Percentiles rank a stretch among this genome's conserved stretches.
phyloP scores from a whole-genome alignment of 2,888 invertebrate genomes.

The Tubulanus polymorphus region DNA sequence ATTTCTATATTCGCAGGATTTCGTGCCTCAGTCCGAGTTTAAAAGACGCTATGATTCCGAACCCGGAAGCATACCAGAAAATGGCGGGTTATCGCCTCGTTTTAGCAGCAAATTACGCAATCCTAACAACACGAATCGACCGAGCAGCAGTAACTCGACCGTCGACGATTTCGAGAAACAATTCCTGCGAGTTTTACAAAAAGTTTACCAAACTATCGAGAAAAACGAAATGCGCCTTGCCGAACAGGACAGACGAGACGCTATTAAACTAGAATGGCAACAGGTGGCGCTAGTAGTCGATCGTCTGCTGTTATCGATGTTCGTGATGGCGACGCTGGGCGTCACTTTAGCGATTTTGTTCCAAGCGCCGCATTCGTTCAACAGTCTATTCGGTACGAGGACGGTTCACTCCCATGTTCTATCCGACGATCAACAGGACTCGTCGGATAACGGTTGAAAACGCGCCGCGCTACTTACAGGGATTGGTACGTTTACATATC shows the following conservation, averaged over 20 bases:
- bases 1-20: conserved; percentile 23
- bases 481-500: no score
- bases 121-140: conserved; percentile 4
- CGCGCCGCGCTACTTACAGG: no score
- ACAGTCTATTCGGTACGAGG: conserved; percentile 10
- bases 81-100: conserved; percentile 35
- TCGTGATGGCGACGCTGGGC: conserved; percentile 55
- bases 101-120: conserved; percentile 26
- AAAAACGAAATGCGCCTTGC: conserved; percentile 71
- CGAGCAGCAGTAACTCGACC: conserved; percentile 11
- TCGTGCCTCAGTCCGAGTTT: conserved; percentile 23
- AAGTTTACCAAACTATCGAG: conserved; percentile 73
- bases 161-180: conserved; percentile 61
- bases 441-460: no score
- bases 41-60: conserved; percentile 17
- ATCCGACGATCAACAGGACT: no score
- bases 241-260: conserved; percentile 74
- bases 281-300: conserved; percentile 74
- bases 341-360: conserved; percentile 54
- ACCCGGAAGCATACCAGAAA: conserved; percentile 21
- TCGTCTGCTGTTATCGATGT: conserved; percentile 56
- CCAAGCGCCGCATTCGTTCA: conserved; percentile 49
- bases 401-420: no score
- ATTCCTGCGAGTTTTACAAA: conserved; percentile 65
- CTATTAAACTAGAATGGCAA: conserved; percentile 77